These are phyloP conservation scores for Cyaniris semiargus DNA, from an alignment of 2,888 invertebrate genomes.

Conservation along the genomic window DNA sequence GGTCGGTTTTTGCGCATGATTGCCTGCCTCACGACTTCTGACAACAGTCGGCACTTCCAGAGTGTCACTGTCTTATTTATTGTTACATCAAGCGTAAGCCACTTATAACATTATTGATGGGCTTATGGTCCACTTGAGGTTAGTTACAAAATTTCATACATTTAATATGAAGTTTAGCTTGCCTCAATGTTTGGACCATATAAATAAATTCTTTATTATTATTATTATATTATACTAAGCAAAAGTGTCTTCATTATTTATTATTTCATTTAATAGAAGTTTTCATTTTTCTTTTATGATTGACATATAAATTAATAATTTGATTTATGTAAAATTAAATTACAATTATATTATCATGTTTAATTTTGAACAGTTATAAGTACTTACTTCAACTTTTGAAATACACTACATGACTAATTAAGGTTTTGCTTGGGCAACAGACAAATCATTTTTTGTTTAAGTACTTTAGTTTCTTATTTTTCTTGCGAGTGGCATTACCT, in stretches of 20 bases:
- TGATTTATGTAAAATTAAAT: background rate
- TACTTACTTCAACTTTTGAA: background rate
- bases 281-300: background rate
- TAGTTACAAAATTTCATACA: no score
- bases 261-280: conserved; percentile 12
- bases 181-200: background rate
- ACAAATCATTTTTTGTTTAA: background rate
- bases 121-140: background rate
- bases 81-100: background rate
- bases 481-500: background rate
- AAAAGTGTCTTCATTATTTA: conserved; percentile 19
- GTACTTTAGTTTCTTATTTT: background rate
- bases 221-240: background rate
- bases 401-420: background rate
- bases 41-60: no score
- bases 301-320: background rate
- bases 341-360: background rate
- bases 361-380: background rate
- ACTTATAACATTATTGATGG: background rate
- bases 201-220: background rate
- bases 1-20: no score
- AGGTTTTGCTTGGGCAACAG: background rate
- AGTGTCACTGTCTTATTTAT: no score
- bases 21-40: background rate
- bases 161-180: no score